Conservation (phyloP, 2,113 vertebrate species). For the Tonatia bakeri region DNA sequence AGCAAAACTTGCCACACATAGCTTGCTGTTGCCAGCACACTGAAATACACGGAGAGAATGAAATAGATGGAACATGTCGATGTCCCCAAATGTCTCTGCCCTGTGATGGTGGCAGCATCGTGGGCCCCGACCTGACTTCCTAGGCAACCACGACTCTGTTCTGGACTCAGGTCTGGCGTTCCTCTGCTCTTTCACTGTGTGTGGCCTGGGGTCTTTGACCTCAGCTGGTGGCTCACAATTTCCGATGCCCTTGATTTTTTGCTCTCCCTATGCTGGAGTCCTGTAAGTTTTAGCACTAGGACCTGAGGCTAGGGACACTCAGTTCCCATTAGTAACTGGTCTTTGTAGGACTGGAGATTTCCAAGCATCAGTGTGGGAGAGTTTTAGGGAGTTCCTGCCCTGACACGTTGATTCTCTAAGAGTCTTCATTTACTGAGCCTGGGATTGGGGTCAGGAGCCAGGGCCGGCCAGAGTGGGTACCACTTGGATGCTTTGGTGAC, state of each 20-base stretch:
- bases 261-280: too few relatives aligned
- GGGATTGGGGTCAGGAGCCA: background rate
- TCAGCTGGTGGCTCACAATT: accelerated
- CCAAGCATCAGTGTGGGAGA: background rate
- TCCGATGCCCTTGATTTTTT: background rate
- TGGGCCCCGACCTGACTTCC: accelerated
- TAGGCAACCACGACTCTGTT: accelerated
- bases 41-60: accelerated
- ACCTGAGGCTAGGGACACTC: accelerated
- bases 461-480: accelerated
- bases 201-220: too few relatives aligned
- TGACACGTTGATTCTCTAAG: background rate
- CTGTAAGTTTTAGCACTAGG: too few relatives aligned
- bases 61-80: accelerated
- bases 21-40: too few relatives aligned
- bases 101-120: accelerated
- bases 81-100: accelerated
- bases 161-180: accelerated
- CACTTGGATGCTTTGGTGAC: background rate
- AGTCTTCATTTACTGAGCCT: background rate
- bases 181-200: accelerated
- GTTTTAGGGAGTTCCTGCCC: too few relatives aligned
- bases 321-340: too few relatives aligned
- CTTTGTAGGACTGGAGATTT: too few relatives aligned
- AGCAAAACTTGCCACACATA: background rate